phyloP scores from a whole-genome alignment of 2,113 vertebrate species.

The Notiomystis cincta region DNA sequence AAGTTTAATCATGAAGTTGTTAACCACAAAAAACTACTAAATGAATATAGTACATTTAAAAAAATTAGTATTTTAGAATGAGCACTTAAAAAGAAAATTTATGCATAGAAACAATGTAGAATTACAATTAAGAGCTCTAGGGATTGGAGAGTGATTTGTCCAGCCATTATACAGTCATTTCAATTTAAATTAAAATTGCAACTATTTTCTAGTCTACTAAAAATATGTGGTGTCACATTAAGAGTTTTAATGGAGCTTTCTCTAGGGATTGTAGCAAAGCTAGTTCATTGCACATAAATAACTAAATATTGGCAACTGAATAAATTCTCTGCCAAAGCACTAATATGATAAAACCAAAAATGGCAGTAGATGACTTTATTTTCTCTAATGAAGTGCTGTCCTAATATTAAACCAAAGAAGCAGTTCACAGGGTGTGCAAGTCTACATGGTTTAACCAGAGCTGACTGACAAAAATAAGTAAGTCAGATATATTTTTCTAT shows the following conservation, averaged over 20 bases:
- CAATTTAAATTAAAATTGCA: constrained; percentile 82
- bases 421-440: background rate
- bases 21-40: constrained; percentile 71
- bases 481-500: background rate
- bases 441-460: background rate
- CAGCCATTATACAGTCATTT: constrained; percentile 78
- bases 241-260: constrained; percentile 69
- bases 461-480: background rate
- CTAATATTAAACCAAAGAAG: constrained; percentile 6
- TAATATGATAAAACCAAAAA: constrained; percentile 59
- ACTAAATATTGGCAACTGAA: constrained; percentile 53
- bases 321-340: constrained; percentile 58
- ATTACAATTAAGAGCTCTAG: constrained; percentile 77
- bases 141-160: constrained; percentile 75
- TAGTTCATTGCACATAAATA: constrained; percentile 61
- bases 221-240: constrained; percentile 75
- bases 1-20: constrained; percentile 68
- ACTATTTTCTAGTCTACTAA: constrained; percentile 78
- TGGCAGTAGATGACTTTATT: constrained; percentile 55
- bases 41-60: constrained; percentile 42
- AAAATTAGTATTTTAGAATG: constrained; percentile 68
- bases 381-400: constrained; percentile 41
- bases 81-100: constrained; percentile 72
- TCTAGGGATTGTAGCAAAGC: constrained; percentile 57
- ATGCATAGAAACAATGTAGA: constrained; percentile 74